Percentiles rank a stretch among this genome's conserved stretches.
Evolutionary conservation across 2,797 vertebrate species (phyloP).

Genomic region (Cyclura pinguis): DNA sequence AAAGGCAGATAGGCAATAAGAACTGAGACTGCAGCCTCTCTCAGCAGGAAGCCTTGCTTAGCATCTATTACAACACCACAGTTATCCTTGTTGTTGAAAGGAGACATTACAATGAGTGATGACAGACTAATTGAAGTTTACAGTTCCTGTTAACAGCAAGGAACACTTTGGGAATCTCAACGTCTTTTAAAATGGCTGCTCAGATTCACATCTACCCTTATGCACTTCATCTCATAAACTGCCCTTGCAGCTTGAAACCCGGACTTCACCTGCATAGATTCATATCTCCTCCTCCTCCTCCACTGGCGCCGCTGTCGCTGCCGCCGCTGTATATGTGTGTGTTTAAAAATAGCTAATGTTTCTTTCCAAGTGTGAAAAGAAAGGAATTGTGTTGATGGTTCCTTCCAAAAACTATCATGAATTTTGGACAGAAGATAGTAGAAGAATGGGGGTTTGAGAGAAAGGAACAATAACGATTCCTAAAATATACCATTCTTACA

Average conservation of each 20-base stretch:
- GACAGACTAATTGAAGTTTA: constrained; percentile 70
- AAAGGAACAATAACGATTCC: background rate
- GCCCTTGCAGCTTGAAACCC: background rate
- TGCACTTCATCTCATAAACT: constrained; percentile 1
- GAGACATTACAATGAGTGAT: constrained; percentile 61
- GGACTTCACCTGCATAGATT: background rate
- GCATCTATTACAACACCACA: constrained; percentile 69
- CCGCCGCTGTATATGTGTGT: no score
- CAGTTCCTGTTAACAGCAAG: constrained; percentile 50
- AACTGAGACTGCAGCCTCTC: constrained; percentile 43
- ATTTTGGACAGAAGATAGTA: background rate
- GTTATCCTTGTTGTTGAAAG: constrained; percentile 63
- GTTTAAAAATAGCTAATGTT: background rate
- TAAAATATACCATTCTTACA: background rate
- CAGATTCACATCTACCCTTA: constrained; percentile 41
- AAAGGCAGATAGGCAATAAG: constrained; percentile 56
- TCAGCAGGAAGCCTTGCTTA: constrained; percentile 68
- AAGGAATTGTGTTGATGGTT: background rate
- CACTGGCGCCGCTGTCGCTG: constrained; percentile 11
- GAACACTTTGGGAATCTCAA: constrained; percentile 59
- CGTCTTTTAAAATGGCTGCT: background rate
- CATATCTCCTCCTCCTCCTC: constrained; percentile 3
- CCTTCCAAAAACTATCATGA: background rate
- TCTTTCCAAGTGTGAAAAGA: constrained; percentile 35
- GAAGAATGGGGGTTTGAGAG: background rate